phyloP scores from a whole-genome alignment of 2,113 vertebrate species.

The Barbus barbus region DNA sequence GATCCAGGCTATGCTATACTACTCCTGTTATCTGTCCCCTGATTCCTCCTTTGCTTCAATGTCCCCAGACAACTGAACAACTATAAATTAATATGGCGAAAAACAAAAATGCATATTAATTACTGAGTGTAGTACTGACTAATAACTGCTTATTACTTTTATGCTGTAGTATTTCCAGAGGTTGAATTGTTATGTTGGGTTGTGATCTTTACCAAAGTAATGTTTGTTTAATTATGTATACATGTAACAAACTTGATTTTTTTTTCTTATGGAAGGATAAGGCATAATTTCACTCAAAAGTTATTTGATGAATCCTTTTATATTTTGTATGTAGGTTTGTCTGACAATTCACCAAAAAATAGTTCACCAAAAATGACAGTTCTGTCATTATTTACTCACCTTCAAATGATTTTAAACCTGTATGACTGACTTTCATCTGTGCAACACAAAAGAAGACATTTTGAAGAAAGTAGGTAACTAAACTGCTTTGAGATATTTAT shows the following conservation, averaged over 20 bases:
- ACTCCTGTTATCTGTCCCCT: not conserved
- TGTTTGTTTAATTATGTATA: not conserved
- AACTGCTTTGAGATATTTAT: not conserved
- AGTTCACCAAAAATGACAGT: not conserved
- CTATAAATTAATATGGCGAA: not conserved
- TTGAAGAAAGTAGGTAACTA: not conserved
- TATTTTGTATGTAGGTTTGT: no score
- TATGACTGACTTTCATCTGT: not conserved
- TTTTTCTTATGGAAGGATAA: no score
- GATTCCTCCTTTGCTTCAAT: not conserved
- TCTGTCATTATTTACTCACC: not conserved
- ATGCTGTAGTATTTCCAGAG: not conserved
- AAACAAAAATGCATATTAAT: not conserved
- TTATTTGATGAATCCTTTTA: not conserved
- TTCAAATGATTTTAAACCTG: not conserved
- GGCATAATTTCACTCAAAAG: no score
- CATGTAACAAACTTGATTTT: not conserved
- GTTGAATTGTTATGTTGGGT: not conserved
- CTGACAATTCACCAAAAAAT: not conserved
- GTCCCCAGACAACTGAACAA: not conserved
- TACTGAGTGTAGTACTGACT: not conserved
- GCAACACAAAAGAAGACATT: not conserved
- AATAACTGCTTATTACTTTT: not conserved
- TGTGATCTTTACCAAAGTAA: not conserved
- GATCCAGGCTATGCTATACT: conserved; percentile 24